phyloP scores from a whole-genome alignment of 2,113 vertebrate species.

The Trematomus loennbergii region DNA sequence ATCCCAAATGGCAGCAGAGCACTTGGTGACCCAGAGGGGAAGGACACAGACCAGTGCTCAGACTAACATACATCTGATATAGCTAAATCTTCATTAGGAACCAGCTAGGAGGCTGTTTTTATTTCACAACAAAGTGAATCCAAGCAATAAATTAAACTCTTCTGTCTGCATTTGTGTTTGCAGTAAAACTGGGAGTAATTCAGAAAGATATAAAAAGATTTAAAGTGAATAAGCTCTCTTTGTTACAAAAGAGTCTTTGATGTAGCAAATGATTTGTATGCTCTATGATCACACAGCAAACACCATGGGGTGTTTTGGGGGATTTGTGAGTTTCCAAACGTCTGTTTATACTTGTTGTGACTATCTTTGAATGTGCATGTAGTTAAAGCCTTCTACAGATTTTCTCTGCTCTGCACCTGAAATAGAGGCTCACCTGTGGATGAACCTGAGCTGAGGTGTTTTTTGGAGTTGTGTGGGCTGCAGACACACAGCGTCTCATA shows the following conservation, averaged over 20 bases:
- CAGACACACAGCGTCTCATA: slow-evolving; percentile 60
- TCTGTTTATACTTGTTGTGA: slow-evolving; percentile 48
- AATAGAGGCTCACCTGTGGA: slow-evolving; percentile 72
- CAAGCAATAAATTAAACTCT: slow-evolving; percentile 33
- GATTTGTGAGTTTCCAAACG: slow-evolving; percentile 59
- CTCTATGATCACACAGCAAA: slow-evolving; percentile 71
- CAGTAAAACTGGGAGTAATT: slow-evolving; percentile 43
- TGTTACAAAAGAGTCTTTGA: slow-evolving; percentile 65
- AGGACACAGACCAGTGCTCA: slow-evolving; percentile 38
- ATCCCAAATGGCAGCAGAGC: slow-evolving; percentile 66
- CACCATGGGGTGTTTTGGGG: slow-evolving; percentile 58
- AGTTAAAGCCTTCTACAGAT: slow-evolving; percentile 43
- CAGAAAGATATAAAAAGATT: slow-evolving; percentile 53
- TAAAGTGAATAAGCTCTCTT: slow-evolving; percentile 53
- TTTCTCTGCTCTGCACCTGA: slow-evolving; percentile 61
- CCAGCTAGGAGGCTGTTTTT: slow-evolving; percentile 32
- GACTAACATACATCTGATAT: slow-evolving; percentile 25
- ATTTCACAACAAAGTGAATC: slow-evolving; percentile 34
- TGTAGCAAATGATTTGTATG: slow-evolving; percentile 70
- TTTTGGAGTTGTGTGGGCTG: slow-evolving; percentile 53
- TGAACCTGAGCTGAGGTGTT: slow-evolving; percentile 65
- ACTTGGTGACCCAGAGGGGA: slow-evolving; percentile 46
- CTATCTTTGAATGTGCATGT: slow-evolving; percentile 3
- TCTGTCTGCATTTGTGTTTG: slow-evolving; percentile 55
- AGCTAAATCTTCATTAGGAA: slow-evolving; percentile 35